Base-by-base conservation (phyloP, 2,113 vertebrate genomes). In the Anser cygnoides region DNA sequence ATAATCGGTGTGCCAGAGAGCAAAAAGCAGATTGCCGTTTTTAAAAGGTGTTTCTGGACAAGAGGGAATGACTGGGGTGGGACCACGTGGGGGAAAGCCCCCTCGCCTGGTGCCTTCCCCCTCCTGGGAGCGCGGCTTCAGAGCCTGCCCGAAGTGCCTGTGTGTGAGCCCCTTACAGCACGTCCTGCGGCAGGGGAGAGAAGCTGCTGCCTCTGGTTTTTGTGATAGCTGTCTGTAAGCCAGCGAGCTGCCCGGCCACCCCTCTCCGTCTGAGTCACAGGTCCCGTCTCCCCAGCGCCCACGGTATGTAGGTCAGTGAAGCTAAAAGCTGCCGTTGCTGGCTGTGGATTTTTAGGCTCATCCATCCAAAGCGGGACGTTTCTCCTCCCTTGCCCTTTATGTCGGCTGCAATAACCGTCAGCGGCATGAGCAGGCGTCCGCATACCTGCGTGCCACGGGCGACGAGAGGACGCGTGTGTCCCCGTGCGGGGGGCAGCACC, bases 321-420 rank as follows among this genome's bases (percentile, higher is more conserved):
- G 92, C 77, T 86, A 89, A 91, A 91, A 92, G 92, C 93, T 89
- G 78, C 89, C 57, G 22, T 81, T 29, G 76, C 80, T 68, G 80
- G 87, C 87, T 89, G 90, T 79, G 90, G 92, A 76, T 91, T 87
- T 87, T 94, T 61, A 82, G 75, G 49, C 59, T 83, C 96, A 90
- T 94, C 90, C 92, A 94, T 61, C 90, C 93, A 77, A 83, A 83
- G 95, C 71, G 73, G 83, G 91, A 54, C 54, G 55, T 71, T 74
- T 84, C 95, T 85, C 73, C 87, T 91, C 76, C 75, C 71, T 80
- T 89, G 93, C 96, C 95, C 93, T 93, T 94, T 94, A 22, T 86
- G 95, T 90, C 94, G 86, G 91, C 92, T 81, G 73, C 76, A 80
- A 92, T 95, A 39, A 93, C 59, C 50, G 1, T 92, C 89, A 79